These are phyloP conservation scores for Phortica variegata DNA, from an alignment of 1,140 invertebrate species.

Conservation along the genomic window DNA sequence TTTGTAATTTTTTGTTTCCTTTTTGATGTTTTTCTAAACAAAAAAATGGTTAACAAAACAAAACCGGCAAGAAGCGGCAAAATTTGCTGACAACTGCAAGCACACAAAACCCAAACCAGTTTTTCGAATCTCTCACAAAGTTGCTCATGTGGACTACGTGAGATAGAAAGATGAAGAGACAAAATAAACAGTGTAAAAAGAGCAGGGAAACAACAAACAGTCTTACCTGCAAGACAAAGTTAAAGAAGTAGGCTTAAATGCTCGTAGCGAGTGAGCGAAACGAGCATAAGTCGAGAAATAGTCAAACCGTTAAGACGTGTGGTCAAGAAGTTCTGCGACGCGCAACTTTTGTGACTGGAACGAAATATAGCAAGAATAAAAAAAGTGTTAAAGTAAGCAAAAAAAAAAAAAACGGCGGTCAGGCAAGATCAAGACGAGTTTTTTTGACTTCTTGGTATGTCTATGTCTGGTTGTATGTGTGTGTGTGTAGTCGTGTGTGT, in stretches of 20 bases:
- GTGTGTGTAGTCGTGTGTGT: slow-evolving; percentile 11
- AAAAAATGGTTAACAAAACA: slow-evolving; percentile 40
- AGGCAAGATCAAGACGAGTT: slow-evolving; percentile 38
- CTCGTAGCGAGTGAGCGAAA: too few species aligned
- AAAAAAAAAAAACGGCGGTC: slow-evolving; percentile 9
- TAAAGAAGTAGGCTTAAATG: too few species aligned
- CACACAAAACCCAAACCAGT: slow-evolving; percentile 43
- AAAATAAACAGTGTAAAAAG: slow-evolving; percentile 39
- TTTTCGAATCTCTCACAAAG: slow-evolving; percentile 25
- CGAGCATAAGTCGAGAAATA: slow-evolving; percentile 44
- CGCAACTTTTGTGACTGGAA: background rate
- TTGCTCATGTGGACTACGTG: slow-evolving; percentile 4
- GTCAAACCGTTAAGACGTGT: slow-evolving; percentile 45
- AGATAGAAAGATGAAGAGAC: slow-evolving; percentile 13
- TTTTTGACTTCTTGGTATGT: slow-evolving; percentile 16
- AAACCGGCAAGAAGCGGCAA: slow-evolving; percentile 30
- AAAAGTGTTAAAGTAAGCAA: background rate
- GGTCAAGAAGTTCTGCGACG: slow-evolving; percentile 19
- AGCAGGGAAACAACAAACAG: too few species aligned
- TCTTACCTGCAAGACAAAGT: too few species aligned
- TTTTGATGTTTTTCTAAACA: too few species aligned
- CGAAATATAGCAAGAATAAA: too few species aligned
- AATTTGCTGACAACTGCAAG: too few species aligned
- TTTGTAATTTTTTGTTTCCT: too few species aligned
- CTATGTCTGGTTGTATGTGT: slow-evolving; percentile 15